Percentiles rank a stretch among this genome's conserved stretches.
These are phyloP conservation scores for Linnaemya vulpina DNA, from an alignment of 2,888 invertebrate genomes.

Conservation along the genomic window DNA sequence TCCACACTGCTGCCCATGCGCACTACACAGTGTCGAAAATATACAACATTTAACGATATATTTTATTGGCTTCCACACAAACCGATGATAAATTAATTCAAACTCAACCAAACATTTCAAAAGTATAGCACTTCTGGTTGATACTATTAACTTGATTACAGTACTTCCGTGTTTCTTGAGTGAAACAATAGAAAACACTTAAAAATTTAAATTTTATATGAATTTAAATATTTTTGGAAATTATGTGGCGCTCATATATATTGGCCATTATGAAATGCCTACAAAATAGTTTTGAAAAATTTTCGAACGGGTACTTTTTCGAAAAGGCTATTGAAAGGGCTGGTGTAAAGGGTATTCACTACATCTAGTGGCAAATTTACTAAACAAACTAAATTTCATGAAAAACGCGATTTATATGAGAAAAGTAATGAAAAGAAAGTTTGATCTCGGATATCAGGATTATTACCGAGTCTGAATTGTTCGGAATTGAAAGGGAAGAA, in stretches of 20 bases:
- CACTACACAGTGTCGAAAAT: not conserved
- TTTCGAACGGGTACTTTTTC: not conserved
- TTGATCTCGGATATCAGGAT: too few relatives aligned
- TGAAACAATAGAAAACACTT: conserved; percentile 20
- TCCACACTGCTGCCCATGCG: conserved; percentile 24
- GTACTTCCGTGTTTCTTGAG: conserved; percentile 32
- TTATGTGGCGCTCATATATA: not conserved
- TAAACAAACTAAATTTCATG: too few relatives aligned
- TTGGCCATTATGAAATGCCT: not conserved
- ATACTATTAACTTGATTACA: conserved; percentile 8
- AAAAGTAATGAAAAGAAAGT: too few relatives aligned
- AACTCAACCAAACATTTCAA: conserved; percentile 16
- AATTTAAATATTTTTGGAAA: conserved; percentile 2
- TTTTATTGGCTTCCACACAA: conserved; percentile 16
- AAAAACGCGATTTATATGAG: too few relatives aligned
- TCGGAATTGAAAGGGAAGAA: too few relatives aligned
- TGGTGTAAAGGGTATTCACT: too few relatives aligned
- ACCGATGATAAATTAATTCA: conserved; percentile 10
- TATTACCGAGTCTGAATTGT: too few relatives aligned
- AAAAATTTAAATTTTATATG: conserved; percentile 18
- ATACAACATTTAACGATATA: not conserved
- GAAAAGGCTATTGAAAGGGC: not conserved
- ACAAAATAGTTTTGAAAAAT: not conserved
- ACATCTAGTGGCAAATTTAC: too few relatives aligned
- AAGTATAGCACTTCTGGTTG: conserved; percentile 23